Base-by-base conservation (phyloP, 1,140 invertebrate genomes). In the Drosophila baimaii region DNA sequence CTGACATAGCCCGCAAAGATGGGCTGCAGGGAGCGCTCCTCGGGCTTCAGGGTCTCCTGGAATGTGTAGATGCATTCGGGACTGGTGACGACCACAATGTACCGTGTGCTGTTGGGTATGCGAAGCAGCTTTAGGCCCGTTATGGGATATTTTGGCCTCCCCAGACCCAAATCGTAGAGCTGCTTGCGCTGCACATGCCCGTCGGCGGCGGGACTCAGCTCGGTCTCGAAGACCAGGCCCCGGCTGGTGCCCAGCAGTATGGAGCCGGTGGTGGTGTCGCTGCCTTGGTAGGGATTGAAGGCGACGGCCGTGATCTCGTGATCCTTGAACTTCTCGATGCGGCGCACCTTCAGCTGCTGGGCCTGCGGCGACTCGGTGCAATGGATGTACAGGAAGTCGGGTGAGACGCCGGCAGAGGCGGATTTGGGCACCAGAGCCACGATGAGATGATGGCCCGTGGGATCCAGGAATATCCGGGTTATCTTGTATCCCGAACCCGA, bases 191-290 rank as follows among this genome's bases (percentile, higher is more conserved):
- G 97, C 86, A 97, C 96, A 86, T 68, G 62, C 0, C 54, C 62
- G 2, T 96, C 95, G 54, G 97, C 96, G 37, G 96, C 95, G 23
- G 95, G 93, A 29, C 94, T 94, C 43, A 99, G 93, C 92, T 98
- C 97, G 2, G 96, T 97, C 92, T 99, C 98, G 92, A 98, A 95
- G 76, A 99, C 96, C n/a, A 97, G 92, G 21, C 98, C 98, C 91
- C 96, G 96, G 15, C 96, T 96, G 1, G 97, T 98, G 19, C 98
- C 98, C 5, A 99, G 82, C 19, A 99, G 92, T 75, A 99, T 98
- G 1, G 96, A 94, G 5, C 96, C 96, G 1, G 95, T 95, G 2
- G 94, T 94, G 6, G 92, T 93, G 52, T 96, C 95, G 0, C 94
- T 96, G 25, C 94, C 94, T 89, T 96, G 96, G 37, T 94, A 93